phyloP scores from a whole-genome alignment of 2,888 invertebrate genomes.

The Drosophila maculinotata region DNA sequence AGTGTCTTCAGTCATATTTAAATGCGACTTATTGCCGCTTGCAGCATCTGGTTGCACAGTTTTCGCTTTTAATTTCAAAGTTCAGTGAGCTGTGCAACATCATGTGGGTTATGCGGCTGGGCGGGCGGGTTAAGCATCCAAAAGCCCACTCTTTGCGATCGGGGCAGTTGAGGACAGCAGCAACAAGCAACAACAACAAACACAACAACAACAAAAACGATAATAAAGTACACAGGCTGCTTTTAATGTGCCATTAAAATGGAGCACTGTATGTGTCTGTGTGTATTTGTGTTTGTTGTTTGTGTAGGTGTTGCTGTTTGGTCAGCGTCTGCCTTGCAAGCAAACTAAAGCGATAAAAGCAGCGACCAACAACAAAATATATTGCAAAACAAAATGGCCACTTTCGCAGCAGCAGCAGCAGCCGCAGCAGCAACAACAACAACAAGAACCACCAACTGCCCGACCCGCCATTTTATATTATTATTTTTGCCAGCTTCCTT shows the following conservation, averaged over 20 bases:
- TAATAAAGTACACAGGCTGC: slow-evolving; percentile 69
- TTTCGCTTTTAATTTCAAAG: slow-evolving; percentile 75
- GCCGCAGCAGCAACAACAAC: slow-evolving; percentile 11
- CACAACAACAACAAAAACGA: slow-evolving; percentile 23
- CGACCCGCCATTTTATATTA: slow-evolving; percentile 74
- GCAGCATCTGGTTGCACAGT: slow-evolving; percentile 58
- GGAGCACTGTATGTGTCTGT: slow-evolving; percentile 29
- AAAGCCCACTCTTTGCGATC: slow-evolving; percentile 56
- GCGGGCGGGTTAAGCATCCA: slow-evolving; percentile 45
- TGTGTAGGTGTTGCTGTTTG: slow-evolving; percentile 56
- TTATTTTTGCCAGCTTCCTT: slow-evolving; percentile 65
- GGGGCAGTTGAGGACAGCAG: slow-evolving; percentile 26
- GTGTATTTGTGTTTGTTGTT: slow-evolving; percentile 25
- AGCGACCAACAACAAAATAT: slow-evolving; percentile 50
- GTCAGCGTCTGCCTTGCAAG: slow-evolving; percentile 62
- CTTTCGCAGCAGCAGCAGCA: slow-evolving; percentile 41
- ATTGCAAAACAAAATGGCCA: slow-evolving; percentile 68
- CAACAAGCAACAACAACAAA: slow-evolving; percentile 16
- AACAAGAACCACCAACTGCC: slow-evolving; percentile 8
- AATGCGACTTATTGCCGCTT: slow-evolving; percentile 21
- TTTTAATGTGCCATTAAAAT: slow-evolving; percentile 78
- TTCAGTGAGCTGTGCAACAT: slow-evolving; percentile 63
- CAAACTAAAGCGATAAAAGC: slow-evolving; percentile 77
- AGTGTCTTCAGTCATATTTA: too few species aligned
- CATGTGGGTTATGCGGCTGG: slow-evolving; percentile 51